Base-by-base conservation (phyloP, 2,888 invertebrate species). In the Cacoxenus indagator region DNA sequence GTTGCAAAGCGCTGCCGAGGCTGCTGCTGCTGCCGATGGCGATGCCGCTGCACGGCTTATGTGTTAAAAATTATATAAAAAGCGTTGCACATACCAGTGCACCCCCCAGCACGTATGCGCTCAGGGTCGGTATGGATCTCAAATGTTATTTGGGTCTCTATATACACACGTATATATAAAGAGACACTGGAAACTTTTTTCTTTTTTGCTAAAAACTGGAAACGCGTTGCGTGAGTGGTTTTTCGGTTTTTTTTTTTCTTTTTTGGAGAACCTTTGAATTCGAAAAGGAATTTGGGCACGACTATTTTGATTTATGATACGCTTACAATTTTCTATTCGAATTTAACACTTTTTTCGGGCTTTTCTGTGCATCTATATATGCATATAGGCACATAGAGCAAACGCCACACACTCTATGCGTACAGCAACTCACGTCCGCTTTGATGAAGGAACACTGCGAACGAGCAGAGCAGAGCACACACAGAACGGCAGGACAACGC, bases 401-500 rank as follows among this genome's bases (percentile, higher is more conserved):
- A n/a, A n/a, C n/a, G n/a, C 8, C 14, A 37, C 37, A 71, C 76
- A 76, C 76, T 72, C 78, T 78, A 78, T 76, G 71, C 78, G 76
- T 70, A 65, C 73, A 77, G 77, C 37, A 37, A 37, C 37, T 37
- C 37, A 37, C 75, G 81, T 76, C 81, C 72, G 76, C 74, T 76
- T 71, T 77, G 17, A 22, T 22, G 19, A 19, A 51, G 51, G 79
- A 82, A 43, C 55, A 65, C 55, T 65, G 54, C 65, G 65, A 27
- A 45, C 24, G 11, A 29, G 31, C 59, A 51, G 37, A 37, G 54
- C 29, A 78, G 77, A 82, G 78, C 79, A 78, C 82, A 81, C 83
- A 37, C 37, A 37, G 37, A 11, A 37, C 37, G 77, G 87, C 85
- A 85, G 86, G 86, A 87, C 87, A 82, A 85, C 84, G 83, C 84